phyloP scores from a whole-genome alignment of 2,113 vertebrate species.

The Neodontobutis hainanensis region DNA sequence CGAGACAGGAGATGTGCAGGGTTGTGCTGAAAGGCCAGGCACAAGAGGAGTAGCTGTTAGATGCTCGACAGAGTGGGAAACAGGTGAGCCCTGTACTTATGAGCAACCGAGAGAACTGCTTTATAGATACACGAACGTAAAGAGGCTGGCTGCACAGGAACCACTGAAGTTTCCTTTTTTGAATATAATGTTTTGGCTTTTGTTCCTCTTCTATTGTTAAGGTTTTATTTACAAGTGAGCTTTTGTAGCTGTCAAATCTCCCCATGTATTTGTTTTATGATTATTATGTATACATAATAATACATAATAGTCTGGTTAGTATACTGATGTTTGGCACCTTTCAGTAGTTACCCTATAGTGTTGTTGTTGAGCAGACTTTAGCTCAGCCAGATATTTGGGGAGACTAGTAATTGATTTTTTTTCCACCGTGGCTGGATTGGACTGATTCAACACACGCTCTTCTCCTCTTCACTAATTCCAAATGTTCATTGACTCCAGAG shows the following conservation, averaged over 20 bases:
- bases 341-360: background rate
- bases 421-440: constrained; percentile 30
- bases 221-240: background rate
- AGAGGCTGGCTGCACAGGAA: constrained; percentile 13
- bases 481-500: constrained; percentile 49
- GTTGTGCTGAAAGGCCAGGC: constrained; percentile 31
- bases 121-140: constrained; percentile 28
- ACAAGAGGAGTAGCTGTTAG: constrained; percentile 25
- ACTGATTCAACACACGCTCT: constrained; percentile 18
- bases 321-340: background rate
- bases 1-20: background rate
- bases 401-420: constrained; percentile 11
- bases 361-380: background rate
- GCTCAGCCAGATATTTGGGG: constrained; percentile 6
- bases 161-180: constrained; percentile 46
- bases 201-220: constrained; percentile 25
- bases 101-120: constrained; percentile 44
- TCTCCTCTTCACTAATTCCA: constrained; percentile 26
- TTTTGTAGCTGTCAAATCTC: background rate
- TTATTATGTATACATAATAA: too few species aligned
- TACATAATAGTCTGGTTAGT: too few species aligned
- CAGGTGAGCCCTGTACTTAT: constrained; percentile 46
- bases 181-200: constrained; percentile 16
- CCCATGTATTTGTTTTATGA: too few species aligned
- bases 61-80: constrained; percentile 39